These are phyloP conservation scores for Perca schrenkii DNA, from an alignment of 2,113 vertebrate genomes.

Conservation along the genomic window DNA sequence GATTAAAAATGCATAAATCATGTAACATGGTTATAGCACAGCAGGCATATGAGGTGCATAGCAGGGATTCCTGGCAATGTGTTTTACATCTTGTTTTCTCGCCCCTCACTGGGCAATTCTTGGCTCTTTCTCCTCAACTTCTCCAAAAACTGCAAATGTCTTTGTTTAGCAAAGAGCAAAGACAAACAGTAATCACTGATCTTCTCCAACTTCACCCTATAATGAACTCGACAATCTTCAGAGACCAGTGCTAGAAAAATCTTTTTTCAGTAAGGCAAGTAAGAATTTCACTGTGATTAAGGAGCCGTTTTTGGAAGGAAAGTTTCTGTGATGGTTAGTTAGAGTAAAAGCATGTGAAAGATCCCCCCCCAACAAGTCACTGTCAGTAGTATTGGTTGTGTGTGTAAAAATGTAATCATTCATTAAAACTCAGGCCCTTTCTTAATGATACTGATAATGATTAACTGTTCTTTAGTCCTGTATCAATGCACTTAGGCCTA, in stretches of 20 bases:
- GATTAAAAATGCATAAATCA: slow-evolving; percentile 41
- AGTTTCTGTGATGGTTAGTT: slow-evolving; percentile 22
- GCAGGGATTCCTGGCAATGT: background rate
- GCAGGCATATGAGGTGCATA: background rate
- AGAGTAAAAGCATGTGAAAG: slow-evolving; percentile 32
- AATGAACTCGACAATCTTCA: slow-evolving; percentile 43
- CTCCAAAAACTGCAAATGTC: slow-evolving; percentile 16
- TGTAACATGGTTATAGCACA: background rate
- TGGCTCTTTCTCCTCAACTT: slow-evolving; percentile 6
- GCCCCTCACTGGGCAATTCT: background rate
- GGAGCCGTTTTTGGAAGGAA: slow-evolving; percentile 20
- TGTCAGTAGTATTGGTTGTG: background rate
- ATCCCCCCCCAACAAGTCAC: slow-evolving; percentile 5
- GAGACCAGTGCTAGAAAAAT: slow-evolving; percentile 50
- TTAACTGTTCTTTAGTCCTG: too few relatives aligned
- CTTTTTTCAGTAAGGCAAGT: slow-evolving; percentile 21
- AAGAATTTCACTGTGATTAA: slow-evolving; percentile 37
- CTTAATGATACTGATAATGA: background rate
- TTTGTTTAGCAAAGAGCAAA: slow-evolving; percentile 31
- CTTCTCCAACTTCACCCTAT: slow-evolving; percentile 43
- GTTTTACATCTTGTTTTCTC: background rate
- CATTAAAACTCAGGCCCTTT: slow-evolving; percentile 20
- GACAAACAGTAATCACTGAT: slow-evolving; percentile 32
- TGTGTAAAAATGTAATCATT: slow-evolving; percentile 21
- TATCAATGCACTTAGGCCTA: background rate